phyloP scores from a whole-genome alignment of 1,140 invertebrate species.

The Tribolium castaneum region DNA sequence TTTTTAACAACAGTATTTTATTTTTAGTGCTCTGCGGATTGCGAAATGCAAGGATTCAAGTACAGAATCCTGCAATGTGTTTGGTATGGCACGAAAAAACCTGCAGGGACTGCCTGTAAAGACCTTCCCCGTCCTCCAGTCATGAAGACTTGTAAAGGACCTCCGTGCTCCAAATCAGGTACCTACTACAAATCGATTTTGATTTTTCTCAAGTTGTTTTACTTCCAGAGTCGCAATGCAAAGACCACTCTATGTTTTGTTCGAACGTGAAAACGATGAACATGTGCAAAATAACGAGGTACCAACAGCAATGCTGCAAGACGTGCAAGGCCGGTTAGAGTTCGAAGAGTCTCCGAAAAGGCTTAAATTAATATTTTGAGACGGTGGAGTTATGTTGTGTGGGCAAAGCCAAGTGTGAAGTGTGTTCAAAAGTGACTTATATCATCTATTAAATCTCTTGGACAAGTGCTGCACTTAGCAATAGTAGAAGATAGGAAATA shows the following conservation, averaged over 20 bases:
- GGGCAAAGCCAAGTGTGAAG: not conserved
- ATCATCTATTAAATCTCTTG: conserved; percentile 16
- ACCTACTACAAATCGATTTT: not conserved
- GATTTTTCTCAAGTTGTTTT: conserved; percentile 34
- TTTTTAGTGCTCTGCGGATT: conserved; percentile 81
- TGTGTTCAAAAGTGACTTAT: conserved; percentile 38
- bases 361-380: not conserved
- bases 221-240: conserved; percentile 75
- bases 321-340: conserved; percentile 69
- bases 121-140: conserved; percentile 79
- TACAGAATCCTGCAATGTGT: conserved; percentile 89
- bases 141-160: conserved; percentile 79
- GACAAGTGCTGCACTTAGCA: conserved; percentile 35
- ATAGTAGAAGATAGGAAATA: conserved; percentile 25
- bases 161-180: conserved; percentile 66
- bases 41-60: conserved; percentile 79
- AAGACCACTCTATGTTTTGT: conserved; percentile 83
- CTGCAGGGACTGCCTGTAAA: conserved; percentile 84
- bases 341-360: not conserved
- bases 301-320: conserved; percentile 86
- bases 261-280: conserved; percentile 84
- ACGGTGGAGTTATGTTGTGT: conserved; percentile 6
- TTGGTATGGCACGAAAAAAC: conserved; percentile 84
- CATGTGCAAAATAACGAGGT: conserved; percentile 83
- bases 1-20: not conserved